These are phyloP conservation scores for Volucella inflata DNA, from an alignment of 2,888 invertebrate genomes.

Conservation along the genomic window DNA sequence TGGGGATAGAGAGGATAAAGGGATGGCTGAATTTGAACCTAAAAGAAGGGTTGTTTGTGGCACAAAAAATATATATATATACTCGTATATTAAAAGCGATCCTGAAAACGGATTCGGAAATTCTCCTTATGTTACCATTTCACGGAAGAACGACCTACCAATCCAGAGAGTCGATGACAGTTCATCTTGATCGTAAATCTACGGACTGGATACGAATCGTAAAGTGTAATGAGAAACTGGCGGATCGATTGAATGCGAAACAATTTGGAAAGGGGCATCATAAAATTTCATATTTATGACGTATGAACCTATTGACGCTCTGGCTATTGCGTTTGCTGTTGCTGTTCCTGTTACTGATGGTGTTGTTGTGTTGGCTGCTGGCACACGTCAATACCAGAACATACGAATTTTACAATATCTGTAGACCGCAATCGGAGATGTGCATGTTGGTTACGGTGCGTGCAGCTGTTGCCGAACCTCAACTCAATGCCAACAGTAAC, in stretches of 20 bases:
- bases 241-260: constrained; percentile 63
- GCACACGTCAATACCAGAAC: constrained; percentile 48
- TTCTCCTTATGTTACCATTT: constrained; percentile 68
- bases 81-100: constrained; percentile 48
- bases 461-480: constrained; percentile 64
- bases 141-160: constrained; percentile 56
- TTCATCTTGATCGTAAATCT: constrained; percentile 70
- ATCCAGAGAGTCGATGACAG: constrained; percentile 61
- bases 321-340: constrained; percentile 31
- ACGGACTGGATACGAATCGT: constrained; percentile 64
- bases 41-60: neutral
- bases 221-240: constrained; percentile 71
- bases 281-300: constrained; percentile 74
- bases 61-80: neutral
- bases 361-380: constrained; percentile 42
- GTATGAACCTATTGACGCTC: constrained; percentile 66
- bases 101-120: constrained; percentile 37
- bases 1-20: constrained; percentile 1
- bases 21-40: constrained; percentile 12
- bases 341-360: constrained; percentile 9
- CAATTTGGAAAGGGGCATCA: constrained; percentile 47
- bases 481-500: neutral
- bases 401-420: constrained; percentile 1
- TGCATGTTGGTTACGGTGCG: constrained; percentile 35
- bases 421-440: constrained; percentile 61